Evolutionary conservation across 2,888 invertebrate genomes (phyloP).

Genomic region (Protula sp.): DNA sequence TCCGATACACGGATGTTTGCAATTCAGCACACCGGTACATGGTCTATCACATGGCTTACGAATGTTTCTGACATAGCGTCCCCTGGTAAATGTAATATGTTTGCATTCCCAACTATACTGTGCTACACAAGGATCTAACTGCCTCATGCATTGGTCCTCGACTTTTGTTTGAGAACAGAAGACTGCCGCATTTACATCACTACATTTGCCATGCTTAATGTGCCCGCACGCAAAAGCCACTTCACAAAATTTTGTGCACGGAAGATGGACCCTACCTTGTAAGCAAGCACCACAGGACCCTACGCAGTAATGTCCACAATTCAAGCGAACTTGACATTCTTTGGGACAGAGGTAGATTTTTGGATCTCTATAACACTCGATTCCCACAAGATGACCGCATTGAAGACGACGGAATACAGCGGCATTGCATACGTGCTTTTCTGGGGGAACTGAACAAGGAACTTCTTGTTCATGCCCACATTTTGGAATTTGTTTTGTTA

Average conservation of each 20-base stretch:
- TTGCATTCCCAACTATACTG: slow-evolving; percentile 44
- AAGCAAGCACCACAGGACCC: slow-evolving; percentile 57
- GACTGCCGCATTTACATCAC: slow-evolving; percentile 45
- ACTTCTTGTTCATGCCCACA: too few species aligned
- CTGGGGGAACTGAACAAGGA: too few species aligned
- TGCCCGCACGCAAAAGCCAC: slow-evolving; percentile 57
- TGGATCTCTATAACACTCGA: slow-evolving; percentile 54
- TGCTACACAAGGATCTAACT: slow-evolving; percentile 44
- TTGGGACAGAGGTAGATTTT: slow-evolving; percentile 45
- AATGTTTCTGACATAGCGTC: slow-evolving; percentile 51
- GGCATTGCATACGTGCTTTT: too few species aligned
- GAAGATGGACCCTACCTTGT: slow-evolving; percentile 62
- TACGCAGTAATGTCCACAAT: slow-evolving; percentile 32
- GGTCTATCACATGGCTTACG: slow-evolving; percentile 44
- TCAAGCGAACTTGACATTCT: slow-evolving; percentile 25
- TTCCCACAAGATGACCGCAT: slow-evolving; percentile 57
- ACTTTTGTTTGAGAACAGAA: slow-evolving; percentile 43
- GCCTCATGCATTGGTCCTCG: slow-evolving; percentile 32
- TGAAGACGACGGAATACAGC: too few species aligned
- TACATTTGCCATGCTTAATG: slow-evolving; percentile 47
- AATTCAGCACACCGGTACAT: slow-evolving; percentile 50
- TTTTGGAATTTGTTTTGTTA: too few species aligned
- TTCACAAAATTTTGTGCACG: slow-evolving; percentile 60
- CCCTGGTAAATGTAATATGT: slow-evolving; percentile 40
- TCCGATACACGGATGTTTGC: slow-evolving; percentile 63